phyloP scores from a whole-genome alignment of 2,797 vertebrate genomes.

The Poecilia gillii region DNA sequence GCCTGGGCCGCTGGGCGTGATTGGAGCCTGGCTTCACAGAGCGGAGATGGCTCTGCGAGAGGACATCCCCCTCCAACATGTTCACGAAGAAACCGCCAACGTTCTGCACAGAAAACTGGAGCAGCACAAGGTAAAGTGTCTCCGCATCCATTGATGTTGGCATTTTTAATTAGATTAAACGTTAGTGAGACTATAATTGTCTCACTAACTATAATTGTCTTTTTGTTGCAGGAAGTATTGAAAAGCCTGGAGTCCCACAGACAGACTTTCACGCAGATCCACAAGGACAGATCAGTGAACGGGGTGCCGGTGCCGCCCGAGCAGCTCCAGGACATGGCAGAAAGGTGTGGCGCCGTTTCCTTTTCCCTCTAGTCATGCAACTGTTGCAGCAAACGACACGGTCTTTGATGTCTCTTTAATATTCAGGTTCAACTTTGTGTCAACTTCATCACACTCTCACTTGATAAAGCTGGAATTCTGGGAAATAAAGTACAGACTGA shows the following conservation, averaged over 20 bases:
- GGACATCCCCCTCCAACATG: constrained; percentile 90
- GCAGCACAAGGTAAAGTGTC: constrained; percentile 91
- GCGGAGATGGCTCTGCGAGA: constrained; percentile 92
- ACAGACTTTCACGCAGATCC: constrained; percentile 95
- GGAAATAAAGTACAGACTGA: constrained; percentile 95
- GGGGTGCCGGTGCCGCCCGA: constrained; percentile 93
- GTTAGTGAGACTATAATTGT: neutral
- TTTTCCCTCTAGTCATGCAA: neutral
- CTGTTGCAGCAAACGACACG: neutral
- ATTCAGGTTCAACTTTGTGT: constrained; percentile 93
- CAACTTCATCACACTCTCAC: constrained; percentile 93
- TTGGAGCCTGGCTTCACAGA: constrained; percentile 94
- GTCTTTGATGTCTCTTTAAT: neutral
- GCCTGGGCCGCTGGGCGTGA: constrained; percentile 91
- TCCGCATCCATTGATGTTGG: neutral
- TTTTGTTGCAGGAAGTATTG: constrained; percentile 88
- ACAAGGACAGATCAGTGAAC: constrained; percentile 91
- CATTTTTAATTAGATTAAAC: neutral
- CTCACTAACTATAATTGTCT: constrained; percentile 1
- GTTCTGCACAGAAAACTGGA: constrained; percentile 91
- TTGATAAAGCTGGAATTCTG: constrained; percentile 98
- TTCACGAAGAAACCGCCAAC: constrained; percentile 94
- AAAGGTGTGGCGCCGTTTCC: constrained; percentile 83
- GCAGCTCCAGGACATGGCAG: constrained; percentile 96
- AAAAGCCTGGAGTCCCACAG: constrained; percentile 92